Base-by-base conservation (phyloP, 1,140 invertebrate genomes). In the Papilio machaon region DNA sequence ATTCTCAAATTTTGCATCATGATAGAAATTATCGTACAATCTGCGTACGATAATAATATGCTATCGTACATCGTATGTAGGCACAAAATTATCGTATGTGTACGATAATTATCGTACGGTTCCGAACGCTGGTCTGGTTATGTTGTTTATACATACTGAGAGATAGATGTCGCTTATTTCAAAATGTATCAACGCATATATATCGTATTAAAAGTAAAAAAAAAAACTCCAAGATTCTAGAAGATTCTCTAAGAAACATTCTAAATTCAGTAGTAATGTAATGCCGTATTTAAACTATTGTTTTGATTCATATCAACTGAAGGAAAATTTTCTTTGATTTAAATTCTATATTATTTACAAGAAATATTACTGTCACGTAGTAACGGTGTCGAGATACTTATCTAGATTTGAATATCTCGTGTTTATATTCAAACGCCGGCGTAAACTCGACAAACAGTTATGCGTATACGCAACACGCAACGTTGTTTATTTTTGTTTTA, bases 401-500 rank as follows among this genome's bases (percentile, higher is more conserved):
- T 76, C 74, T 35, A 76, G 46, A 49, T 52, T 3, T 52, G 19
- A 76, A 76, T 76, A 47, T 74, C 46, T 74, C 38, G 47, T 49
- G 43, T 49, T 49, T 49, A 75, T 49, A 52, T 75, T 75, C 43
- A 75, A 75, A 49, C 73, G 47, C 15, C 43, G 73, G 10, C 19
- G 74, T 76, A 49, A 76, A 49, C 10, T n/a, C 74, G 11, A 54
- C 47, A 52, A 6, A 76, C 74, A 76, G 74, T 76, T 76, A 76
- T 54, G 74, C 60, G 60, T 8, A 47, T 30, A 19, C 74, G 46
- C 47, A 49, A n/a, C 73, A 47, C 46, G 19, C n/a, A 75, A 23
- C 15, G 46, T 74, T 76, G 73, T 75, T 75, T 73, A 43, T 73
- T 73, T 43, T 43, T 75, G 46, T 30, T 74, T 76, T 9, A 49